Evolutionary conservation across 2,888 invertebrate species (phyloP).

Genomic region (Acanthacorydalis orientalis): DNA sequence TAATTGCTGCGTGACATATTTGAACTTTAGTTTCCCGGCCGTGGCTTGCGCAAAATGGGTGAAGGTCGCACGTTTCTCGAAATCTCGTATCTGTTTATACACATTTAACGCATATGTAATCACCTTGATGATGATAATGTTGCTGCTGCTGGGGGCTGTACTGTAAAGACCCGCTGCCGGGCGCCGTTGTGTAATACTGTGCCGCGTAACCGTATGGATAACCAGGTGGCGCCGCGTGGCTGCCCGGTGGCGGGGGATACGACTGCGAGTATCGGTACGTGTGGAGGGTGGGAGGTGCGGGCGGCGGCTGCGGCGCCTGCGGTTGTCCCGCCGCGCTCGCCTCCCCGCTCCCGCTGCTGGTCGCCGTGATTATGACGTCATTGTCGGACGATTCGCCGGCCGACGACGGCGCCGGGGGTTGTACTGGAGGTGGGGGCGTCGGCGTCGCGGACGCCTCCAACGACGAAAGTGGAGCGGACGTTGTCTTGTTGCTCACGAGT

Average conservation of each 20-base stretch:
- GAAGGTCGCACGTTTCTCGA: no score
- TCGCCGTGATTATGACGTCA: conserved; percentile 23
- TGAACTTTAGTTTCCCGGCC: no score
- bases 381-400: conserved; percentile 27
- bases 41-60: no score
- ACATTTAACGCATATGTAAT: no score
- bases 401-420: conserved; percentile 22
- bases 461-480: conserved; percentile 24
- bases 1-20: no score
- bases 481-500: conserved; percentile 27
- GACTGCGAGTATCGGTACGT: conserved; percentile 32
- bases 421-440: conserved; percentile 27
- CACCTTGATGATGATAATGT: conserved; percentile 11
- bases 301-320: conserved; percentile 22
- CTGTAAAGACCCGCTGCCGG: conserved; percentile 8
- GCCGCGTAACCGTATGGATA: conserved; percentile 25
- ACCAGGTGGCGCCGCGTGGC: conserved; percentile 21
- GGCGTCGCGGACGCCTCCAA: conserved; percentile 35
- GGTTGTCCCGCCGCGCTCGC: conserved; percentile 23
- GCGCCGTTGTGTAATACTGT: conserved; percentile 32
- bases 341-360: conserved; percentile 32
- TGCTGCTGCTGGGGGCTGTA: conserved; percentile 2
- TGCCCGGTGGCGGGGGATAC: conserved; percentile 26
- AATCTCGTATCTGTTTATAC: no score
- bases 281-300: conserved; percentile 23